Base-by-base conservation (phyloP, 2,888 invertebrate species). In the Syrphus vitripennis region DNA sequence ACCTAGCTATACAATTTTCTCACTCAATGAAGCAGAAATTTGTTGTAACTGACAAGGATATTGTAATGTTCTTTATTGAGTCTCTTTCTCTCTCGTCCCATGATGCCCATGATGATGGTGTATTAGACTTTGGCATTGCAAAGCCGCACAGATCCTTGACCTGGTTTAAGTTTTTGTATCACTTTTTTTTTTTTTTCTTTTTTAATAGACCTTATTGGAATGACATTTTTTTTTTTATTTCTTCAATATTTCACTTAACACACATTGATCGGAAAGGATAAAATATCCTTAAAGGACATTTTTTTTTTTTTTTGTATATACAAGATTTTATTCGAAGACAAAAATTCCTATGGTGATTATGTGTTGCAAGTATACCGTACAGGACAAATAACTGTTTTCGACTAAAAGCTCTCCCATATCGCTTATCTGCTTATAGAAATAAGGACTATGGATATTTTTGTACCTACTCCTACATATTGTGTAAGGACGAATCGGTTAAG, bases 351-450 rank as follows among this genome's bases (percentile, higher is more conserved):
- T n/a, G n/a, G 10, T 50, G 42, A 34, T 34, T 21, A 19, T 21
- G 14, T n/a, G 34, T 70, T 67, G 50, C 40, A 59, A 50, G 72
- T 77, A 77, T 63, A 91, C 91, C 91, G 90, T 88, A 91, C 91
- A 90, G 90, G 90, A 90, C 90, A 89, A 90, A 91, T 89, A 90
- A 90, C 90, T 90, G 90, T 89, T 89, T 89, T 89, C 90, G 90
- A 91, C 91, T 91, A 91, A 91, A 91, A 91, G 91, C 91, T 91
- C 91, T 91, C 90, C 89, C 88, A 88, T 89, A 79, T 89, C 67
- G 86, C 89, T 89, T 89, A 90, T 89, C 90, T 91, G 90, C 88
- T 90, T 91, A 91, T 90, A 86, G 48, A 82, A 74, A 70, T 70
- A 70, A 19, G 45, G 59, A 24, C 59, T 63, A 29, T 61, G 76